These are phyloP conservation scores for Oxystoma pomonae DNA, from an alignment of 2,888 invertebrate species.

Conservation along the genomic window DNA sequence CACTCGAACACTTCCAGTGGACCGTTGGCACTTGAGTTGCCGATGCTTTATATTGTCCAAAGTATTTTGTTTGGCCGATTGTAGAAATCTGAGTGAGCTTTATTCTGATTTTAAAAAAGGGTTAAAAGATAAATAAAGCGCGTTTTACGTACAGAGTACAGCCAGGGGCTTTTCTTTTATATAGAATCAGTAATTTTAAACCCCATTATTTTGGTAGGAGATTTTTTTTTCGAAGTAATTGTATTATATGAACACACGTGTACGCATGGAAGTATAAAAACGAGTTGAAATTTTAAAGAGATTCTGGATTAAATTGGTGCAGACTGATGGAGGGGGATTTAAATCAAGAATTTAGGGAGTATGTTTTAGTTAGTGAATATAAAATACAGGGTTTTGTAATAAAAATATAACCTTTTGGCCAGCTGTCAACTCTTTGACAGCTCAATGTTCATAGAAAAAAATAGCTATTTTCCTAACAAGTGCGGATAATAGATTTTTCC, in stretches of 20 bases:
- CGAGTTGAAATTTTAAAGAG: constrained; percentile 14
- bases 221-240: constrained; percentile 28
- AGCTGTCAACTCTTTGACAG: too few relatives aligned
- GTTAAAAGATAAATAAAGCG: constrained; percentile 38
- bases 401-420: too few relatives aligned
- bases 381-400: too few relatives aligned
- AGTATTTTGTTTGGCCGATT: constrained; percentile 11
- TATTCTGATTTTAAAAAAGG: constrained; percentile 32
- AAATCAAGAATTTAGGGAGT: too few relatives aligned
- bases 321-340: too few relatives aligned
- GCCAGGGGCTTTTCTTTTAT: constrained; percentile 23
- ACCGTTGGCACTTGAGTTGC: background rate
- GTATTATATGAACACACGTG: constrained; percentile 21
- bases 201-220: constrained; percentile 40
- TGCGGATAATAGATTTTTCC: too few relatives aligned
- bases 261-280: constrained; percentile 13
- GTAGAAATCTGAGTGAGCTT: constrained; percentile 14
- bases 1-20: background rate
- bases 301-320: constrained; percentile 15
- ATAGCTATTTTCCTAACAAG: too few relatives aligned
- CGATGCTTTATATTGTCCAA: background rate
- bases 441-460: too few relatives aligned
- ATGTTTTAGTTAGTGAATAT: too few relatives aligned
- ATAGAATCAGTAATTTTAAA: constrained; percentile 39
- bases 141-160: constrained; percentile 23